Conservation (phyloP, 2,888 invertebrate genomes). For the Deilephila porcellus region DNA sequence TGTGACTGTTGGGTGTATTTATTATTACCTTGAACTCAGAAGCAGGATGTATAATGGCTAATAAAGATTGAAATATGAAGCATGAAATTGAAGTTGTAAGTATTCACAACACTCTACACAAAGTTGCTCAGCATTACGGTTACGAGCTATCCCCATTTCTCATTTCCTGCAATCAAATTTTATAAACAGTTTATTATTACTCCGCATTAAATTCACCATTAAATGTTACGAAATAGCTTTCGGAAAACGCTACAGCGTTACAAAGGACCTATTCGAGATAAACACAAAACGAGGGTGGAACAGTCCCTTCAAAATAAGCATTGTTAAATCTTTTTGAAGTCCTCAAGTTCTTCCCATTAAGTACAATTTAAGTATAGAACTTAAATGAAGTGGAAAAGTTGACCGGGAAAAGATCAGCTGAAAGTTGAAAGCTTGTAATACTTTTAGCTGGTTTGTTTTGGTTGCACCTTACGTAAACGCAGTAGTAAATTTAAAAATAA, state of each 20-base stretch:
- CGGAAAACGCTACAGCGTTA: constrained; percentile 51
- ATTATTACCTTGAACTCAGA: background rate
- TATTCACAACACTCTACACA: constrained; percentile 13
- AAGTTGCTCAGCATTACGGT: constrained; percentile 21
- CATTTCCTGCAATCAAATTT: constrained; percentile 42
- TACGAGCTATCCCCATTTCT: constrained; percentile 33
- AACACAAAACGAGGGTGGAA: constrained; percentile 64
- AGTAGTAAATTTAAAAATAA: constrained; percentile 13
- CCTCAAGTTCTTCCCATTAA: constrained; percentile 78
- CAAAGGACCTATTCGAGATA: constrained; percentile 65
- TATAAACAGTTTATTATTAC: constrained; percentile 41
- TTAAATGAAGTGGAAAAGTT: constrained; percentile 84
- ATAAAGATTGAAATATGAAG: background rate
- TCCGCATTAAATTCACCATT: constrained; percentile 43
- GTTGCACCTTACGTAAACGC: constrained; percentile 17
- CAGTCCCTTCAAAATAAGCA: constrained; percentile 78
- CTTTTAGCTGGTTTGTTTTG: constrained; percentile 34
- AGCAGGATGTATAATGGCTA: background rate
- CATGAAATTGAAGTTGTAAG: constrained; percentile 23
- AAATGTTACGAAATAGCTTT: constrained; percentile 50
- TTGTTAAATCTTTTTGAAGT: constrained; percentile 83
- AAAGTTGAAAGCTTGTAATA: constrained; percentile 44
- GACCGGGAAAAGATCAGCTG: constrained; percentile 69
- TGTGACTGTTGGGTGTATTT: too few species aligned
- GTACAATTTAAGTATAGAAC: constrained; percentile 81